Percentiles rank a stretch among this genome's conserved stretches.
These are phyloP conservation scores for Helogale parvula DNA, from an alignment of 2,113 vertebrate species.

Conservation along the genomic window DNA sequence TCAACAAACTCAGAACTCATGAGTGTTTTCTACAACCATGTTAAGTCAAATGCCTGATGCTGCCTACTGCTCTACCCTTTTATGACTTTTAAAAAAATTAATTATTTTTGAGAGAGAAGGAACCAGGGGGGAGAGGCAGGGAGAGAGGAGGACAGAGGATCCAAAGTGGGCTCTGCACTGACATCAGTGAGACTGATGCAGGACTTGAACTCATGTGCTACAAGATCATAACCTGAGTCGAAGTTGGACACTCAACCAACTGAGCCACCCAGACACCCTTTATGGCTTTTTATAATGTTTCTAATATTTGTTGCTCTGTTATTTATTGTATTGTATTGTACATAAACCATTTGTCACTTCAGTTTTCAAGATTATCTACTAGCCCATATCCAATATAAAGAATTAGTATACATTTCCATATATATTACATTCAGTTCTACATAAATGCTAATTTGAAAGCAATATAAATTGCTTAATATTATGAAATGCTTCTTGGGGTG, in stretches of 20 bases:
- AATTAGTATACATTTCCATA: not conserved
- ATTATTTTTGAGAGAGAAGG: no score
- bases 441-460: not conserved
- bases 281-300: not conserved
- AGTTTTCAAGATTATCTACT: not conserved
- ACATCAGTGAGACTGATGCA: no score
- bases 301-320: conserved; percentile 10
- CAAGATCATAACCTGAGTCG: no score
- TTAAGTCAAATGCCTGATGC: not conserved
- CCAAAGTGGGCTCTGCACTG: no score
- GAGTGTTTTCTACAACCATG: not conserved
- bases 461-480: not conserved
- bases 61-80: not conserved
- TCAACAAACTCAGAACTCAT: conserved; percentile 40
- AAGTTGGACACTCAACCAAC: no score
- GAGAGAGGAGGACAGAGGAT: no score
- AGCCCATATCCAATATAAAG: not conserved
- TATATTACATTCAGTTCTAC: not conserved
- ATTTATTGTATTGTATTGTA: not conserved
- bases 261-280: not conserved
- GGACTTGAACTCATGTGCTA: no score
- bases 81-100: not conserved
- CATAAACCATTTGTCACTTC: not conserved
- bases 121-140: no score
- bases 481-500: not conserved